Percentiles rank a stretch among this genome's conserved stretches.
Evolutionary conservation across 2,113 vertebrate genomes (phyloP).

Genomic region (Bos javanicus): DNA sequence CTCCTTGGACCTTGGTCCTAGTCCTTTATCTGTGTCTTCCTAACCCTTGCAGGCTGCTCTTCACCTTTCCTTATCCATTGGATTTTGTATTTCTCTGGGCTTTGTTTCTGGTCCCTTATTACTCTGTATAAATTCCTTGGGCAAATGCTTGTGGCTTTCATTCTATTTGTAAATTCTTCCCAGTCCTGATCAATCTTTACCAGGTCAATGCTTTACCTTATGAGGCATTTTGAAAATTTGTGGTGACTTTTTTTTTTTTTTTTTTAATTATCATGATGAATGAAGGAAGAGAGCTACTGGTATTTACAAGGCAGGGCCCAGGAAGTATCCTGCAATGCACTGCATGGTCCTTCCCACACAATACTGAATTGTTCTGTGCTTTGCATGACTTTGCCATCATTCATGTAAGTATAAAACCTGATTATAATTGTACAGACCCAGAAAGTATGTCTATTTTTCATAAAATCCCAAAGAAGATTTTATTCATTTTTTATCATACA

Average conservation of each 20-base stretch:
- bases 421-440: not conserved
- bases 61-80: not conserved
- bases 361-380: not conserved
- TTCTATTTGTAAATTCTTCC: not conserved
- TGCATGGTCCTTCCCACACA: not conserved
- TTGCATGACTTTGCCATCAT: not conserved
- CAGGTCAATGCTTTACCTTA: not conserved
- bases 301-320: not conserved
- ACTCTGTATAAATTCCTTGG: not conserved
- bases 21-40: not conserved
- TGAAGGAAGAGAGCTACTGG: not conserved
- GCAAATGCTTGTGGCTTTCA: not conserved
- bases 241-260: not conserved
- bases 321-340: fast-evolving
- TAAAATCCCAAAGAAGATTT: not conserved
- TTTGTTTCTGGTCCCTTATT: not conserved
- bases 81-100: not conserved
- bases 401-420: not conserved
- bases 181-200: not conserved
- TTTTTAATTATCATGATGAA: not conserved
- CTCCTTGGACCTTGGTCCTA: not conserved
- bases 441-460: not conserved
- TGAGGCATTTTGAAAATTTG: not conserved
- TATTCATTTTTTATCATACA: not conserved
- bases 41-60: not conserved